Evolutionary conservation across 2,797 vertebrate genomes (phyloP).

Genomic region (Leptoclinus maculatus): DNA sequence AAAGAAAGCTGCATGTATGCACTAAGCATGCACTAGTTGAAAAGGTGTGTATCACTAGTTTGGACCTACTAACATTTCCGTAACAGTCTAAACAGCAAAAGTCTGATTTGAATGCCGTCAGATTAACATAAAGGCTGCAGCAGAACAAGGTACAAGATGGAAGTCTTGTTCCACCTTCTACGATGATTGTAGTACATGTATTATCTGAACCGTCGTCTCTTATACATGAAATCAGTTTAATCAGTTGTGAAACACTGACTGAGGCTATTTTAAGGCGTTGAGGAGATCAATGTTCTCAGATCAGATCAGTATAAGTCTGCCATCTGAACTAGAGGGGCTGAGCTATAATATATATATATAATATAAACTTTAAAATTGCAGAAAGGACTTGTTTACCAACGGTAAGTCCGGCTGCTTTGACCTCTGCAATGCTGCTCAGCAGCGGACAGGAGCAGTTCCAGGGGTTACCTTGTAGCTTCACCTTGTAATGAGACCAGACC

Average conservation of each 20-base stretch:
- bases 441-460: constrained; percentile 89
- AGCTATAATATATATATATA: no score
- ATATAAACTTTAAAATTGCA: background rate
- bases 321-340: background rate
- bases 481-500: constrained; percentile 44
- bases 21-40: no score
- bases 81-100: no score
- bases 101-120: background rate
- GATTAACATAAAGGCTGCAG: background rate
- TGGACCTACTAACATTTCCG: no score
- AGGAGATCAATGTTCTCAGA: background rate
- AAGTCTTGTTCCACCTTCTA: background rate
- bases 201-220: background rate
- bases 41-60: no score
- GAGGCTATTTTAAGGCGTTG: background rate
- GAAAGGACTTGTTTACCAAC: constrained; percentile 42
- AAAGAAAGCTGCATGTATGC: no score
- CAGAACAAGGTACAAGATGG: background rate
- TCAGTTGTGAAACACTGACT: no score
- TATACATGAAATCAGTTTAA: background rate
- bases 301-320: background rate
- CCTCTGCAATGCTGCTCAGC: constrained; percentile 36
- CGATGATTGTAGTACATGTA: background rate
- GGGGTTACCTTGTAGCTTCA: constrained; percentile 83
- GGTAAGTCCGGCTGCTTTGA: constrained; percentile 21